Base-by-base conservation (phyloP, 2,888 invertebrate species). In the Cybosia mesomella region DNA sequence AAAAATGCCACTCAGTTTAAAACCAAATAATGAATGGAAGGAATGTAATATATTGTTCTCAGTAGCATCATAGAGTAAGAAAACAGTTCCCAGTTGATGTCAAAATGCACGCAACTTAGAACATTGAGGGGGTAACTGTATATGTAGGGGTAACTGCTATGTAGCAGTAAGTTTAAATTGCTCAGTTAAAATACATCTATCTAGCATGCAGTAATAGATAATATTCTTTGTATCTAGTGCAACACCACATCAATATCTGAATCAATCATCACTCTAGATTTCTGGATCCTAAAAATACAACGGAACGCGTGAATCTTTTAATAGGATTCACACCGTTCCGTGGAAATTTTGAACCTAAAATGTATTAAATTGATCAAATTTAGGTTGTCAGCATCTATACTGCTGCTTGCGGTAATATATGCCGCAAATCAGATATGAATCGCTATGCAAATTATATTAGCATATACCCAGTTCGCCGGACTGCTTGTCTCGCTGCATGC, bases 381-480 rank as follows among this genome's bases (percentile, higher is more conserved):
- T n/a, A n/a, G n/a, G n/a, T n/a, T n/a, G n/a, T n/a, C n/a, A n/a
- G n/a, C n/a, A n/a, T 36, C 32, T 10, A 36, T 28, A 39, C 34
- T 67, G 36, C 34, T 34, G 57, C 9, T 49, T 58, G 54, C 15
- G 39, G 58, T 28, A 67, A 63, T 63, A 67, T 63, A 63, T 64
- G 63, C 63, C 53, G 36, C 53, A 67, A 63, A 63, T 63, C 67
- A 67, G 58, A 58, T 64, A 67, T 63, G 58, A 64, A 67, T 54
- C 53, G 13, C 28, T 59, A 67, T 67, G 67, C 63, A 67, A 67
- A 67, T 67, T 59, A 54, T 64, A 67, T 64, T 67, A 67, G 67
- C 67, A 67, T 67, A 59, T 58, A 59, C 63, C 58, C 39, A 58
- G 58, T 58, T 28, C 58, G 55, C 55, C 15, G 21, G 36, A 36